A percentile compares a stretch with the other conserved stretches of the same genome.
These are phyloP conservation scores for Drosophila melanica DNA, from an alignment of 1,140 invertebrate species.

Conservation along the genomic window DNA sequence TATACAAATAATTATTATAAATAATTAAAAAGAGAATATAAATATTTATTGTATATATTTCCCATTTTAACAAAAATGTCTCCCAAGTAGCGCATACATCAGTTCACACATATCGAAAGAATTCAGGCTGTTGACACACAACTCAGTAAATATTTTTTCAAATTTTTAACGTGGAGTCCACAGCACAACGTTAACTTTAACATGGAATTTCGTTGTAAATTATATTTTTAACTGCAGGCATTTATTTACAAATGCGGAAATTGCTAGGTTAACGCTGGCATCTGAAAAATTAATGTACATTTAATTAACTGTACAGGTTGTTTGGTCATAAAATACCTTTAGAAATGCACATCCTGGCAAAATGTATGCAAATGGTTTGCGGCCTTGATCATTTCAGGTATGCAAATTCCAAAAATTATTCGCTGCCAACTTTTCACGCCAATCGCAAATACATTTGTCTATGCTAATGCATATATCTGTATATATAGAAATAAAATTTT, in stretches of 20 bases:
- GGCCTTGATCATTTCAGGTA: constrained; percentile 55
- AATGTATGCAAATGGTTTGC: constrained; percentile 1
- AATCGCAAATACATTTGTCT: constrained; percentile 43
- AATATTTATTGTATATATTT: neutral
- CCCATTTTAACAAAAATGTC: neutral
- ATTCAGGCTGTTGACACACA: constrained; percentile 6
- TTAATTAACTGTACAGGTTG: constrained; percentile 54
- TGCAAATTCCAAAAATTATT: constrained; percentile 56
- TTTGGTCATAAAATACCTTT: neutral
- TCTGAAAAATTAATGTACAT: constrained; percentile 57
- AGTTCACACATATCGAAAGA: constrained; percentile 3
- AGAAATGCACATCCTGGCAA: constrained; percentile 14
- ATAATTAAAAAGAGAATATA: neutral
- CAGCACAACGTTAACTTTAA: constrained; percentile 57
- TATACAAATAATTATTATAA: too few relatives aligned
- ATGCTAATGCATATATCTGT: constrained; percentile 3
- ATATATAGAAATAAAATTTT: constrained; percentile 1
- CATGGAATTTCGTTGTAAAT: constrained; percentile 53
- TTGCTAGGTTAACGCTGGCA: constrained; percentile 22
- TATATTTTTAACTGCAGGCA: constrained; percentile 33
- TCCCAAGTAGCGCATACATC: constrained; percentile 32
- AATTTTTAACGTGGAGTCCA: constrained; percentile 41
- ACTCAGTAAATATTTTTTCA: constrained; percentile 31
- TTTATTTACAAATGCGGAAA: constrained; percentile 5
- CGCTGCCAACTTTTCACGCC: constrained; percentile 64